Evolutionary conservation across 2,888 invertebrate species (phyloP), one percentile per base, ranked within the genome.

Genomic region (Siphlonurus alternatus): DNA sequence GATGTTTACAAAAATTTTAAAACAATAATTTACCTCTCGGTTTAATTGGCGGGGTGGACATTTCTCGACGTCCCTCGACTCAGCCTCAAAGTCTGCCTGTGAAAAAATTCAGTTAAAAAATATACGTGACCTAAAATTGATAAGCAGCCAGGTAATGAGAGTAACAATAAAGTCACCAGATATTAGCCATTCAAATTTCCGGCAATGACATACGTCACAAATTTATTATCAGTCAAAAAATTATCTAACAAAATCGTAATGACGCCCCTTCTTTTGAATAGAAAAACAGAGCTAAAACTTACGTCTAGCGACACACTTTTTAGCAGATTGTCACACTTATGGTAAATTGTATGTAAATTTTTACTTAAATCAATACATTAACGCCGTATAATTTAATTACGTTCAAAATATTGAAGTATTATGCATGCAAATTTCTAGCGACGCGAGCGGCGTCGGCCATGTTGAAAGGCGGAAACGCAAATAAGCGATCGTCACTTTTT

Each of bases 361-460:
- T 10, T 38, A 38, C 38, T 38, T 38, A 10, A 38, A 38, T 38
- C 15, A 38, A 10, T 38, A 15, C 15, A 10, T 38, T 5, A 38
- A 10, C 5, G 15, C 7, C 38, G 38, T 10, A 38, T 38, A 38
- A 38, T 38, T 38, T 38, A 38, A 38, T 38, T 10, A 38, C 15
- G 15, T 38, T 38, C 15, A 38, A 38, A 38, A 10, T 38, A 38
- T 38, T 38, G 15, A 5, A 38, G 7, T 38, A 38, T 38, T 38
- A 38, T 38, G 15, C 38, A 38, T 38, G 38, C 38, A 38, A 38
- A 38, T 38, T 38, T 38, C 38, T 38, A 56, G 56, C 56, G 56
- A 20, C 56, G 22, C n/a, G 19, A 56, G 56, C 56, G 56, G 56
- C 56, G 56, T 56, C 56, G 56, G 56, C 56, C 56, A 56, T 56